Percentiles rank a stretch among this genome's conserved stretches.
Conservation (phyloP, 2,113 vertebrate genomes). For the Willisornis vidua region DNA sequence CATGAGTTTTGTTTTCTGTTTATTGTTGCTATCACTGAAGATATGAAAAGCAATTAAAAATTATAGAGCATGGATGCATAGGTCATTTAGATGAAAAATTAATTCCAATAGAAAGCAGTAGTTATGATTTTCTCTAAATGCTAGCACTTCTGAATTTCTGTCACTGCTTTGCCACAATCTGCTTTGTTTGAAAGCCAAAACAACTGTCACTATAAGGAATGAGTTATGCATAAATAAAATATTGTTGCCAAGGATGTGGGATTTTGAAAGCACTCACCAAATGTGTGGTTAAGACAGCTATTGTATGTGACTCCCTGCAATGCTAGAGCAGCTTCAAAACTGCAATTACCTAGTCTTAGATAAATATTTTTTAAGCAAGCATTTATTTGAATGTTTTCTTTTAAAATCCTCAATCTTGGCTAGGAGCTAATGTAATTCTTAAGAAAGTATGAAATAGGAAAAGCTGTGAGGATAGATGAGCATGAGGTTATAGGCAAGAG, state of each 20-base stretch:
- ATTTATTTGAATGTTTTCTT: not conserved
- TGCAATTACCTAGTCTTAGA: accelerated
- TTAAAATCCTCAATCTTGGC: not conserved
- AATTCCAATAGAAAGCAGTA: not conserved
- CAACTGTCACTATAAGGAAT: not conserved
- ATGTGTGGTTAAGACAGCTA: not conserved
- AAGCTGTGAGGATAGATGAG: not conserved
- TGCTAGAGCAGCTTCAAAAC: not conserved
- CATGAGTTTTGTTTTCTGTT: not conserved
- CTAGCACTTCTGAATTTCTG: not conserved
- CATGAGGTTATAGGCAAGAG: not conserved
- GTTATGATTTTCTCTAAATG: not conserved
- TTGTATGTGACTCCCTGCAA: not conserved
- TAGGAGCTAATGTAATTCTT: not conserved
- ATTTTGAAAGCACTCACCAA: not conserved
- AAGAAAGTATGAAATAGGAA: not conserved
- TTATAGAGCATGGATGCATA: not conserved
- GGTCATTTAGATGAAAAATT: not conserved
- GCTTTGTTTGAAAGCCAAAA: not conserved
- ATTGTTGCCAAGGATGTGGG: not conserved
- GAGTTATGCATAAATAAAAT: not conserved
- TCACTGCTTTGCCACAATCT: not conserved
- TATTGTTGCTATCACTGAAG: not conserved
- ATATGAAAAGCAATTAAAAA: not conserved
- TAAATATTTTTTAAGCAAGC: not conserved